Base-by-base conservation (phyloP, 1,140 invertebrate genomes). In the Drosophila nigromelanica region DNA sequence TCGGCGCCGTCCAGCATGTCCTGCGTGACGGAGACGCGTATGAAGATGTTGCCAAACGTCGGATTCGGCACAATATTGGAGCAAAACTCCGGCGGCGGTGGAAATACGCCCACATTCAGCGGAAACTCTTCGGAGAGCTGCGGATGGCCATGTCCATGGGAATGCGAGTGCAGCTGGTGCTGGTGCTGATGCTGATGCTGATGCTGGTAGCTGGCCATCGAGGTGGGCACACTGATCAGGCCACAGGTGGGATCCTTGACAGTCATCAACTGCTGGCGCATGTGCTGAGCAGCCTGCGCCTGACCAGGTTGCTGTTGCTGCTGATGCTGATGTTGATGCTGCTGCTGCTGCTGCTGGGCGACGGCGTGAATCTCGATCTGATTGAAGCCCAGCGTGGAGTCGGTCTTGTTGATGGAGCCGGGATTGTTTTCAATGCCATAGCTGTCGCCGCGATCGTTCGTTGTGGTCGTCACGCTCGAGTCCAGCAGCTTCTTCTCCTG, bases 401-500 rank as follows among this genome's bases (percentile, higher is more conserved):
- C 91, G 0, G 78, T 89, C 63, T 92, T 92, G 60, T 90, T 91
- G 12, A 92, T 87, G 11, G 92, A 91, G 12, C 90, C 89, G 30
- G 91, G 92, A 64, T 91, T 76, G 92, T 91, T 94, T 78, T 95
- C 93, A 73, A 94, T 93, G 92, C 95, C 93, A 92, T 95, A 93
- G 80, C 93, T 93, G 90, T 92, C 93, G 83, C 93, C 93, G 5
- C 96, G 94, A 68, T 96, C 95, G 4, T 95, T 96, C 3, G 90
- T 91, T 0, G 96, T 96, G 0, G 96, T 96, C 3, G 96, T 96
- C 14, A 96, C 96, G 54, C 95, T 95, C 14, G 95, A 94, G 80
- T 96, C 96, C 30, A 97, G 93, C 5, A 97, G 92, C 73, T 96
- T 95, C 91, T 97, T 97, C 80, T 97, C 96, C 91, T 97, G 96